phyloP scores from a whole-genome alignment of 2,888 invertebrate genomes.

The Tyria jacobaeae region DNA sequence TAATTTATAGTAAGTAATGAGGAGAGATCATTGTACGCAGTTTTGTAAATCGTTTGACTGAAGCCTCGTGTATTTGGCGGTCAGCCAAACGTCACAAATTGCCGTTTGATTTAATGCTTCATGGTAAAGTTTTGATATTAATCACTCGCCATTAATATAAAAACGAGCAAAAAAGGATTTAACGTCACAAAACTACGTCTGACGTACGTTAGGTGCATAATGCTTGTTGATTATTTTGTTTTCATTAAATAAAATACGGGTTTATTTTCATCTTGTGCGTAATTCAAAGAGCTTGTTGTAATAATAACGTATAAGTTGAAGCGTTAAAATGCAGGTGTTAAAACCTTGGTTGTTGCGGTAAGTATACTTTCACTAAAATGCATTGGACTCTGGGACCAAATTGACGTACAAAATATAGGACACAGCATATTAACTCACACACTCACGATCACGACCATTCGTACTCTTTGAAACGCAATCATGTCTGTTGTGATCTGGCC shows the following conservation, averaged over 20 bases:
- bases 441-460: slow-evolving; percentile 28
- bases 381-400: slow-evolving; percentile 50
- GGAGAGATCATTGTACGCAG: slow-evolving; percentile 77
- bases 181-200: slow-evolving; percentile 25
- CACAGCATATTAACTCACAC: slow-evolving; percentile 41
- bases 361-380: slow-evolving; percentile 74
- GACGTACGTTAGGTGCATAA: slow-evolving; percentile 13
- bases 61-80: slow-evolving; percentile 66
- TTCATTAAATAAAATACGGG: slow-evolving; percentile 6
- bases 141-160: slow-evolving; percentile 52
- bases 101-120: slow-evolving; percentile 53
- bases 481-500: slow-evolving; percentile 28
- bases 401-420: slow-evolving; percentile 56
- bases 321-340: slow-evolving; percentile 43
- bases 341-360: slow-evolving; percentile 69
- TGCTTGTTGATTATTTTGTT: slow-evolving; percentile 14
- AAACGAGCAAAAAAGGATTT: slow-evolving; percentile 37
- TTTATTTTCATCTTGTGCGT: slow-evolving; percentile 5
- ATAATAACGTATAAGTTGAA: slow-evolving; percentile 20
- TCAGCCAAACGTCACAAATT: slow-evolving; percentile 64
- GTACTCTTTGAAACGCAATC: slow-evolving; percentile 34
- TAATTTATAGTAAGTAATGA: slow-evolving; percentile 79
- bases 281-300: slow-evolving; percentile 12
- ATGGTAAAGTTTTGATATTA: slow-evolving; percentile 55
- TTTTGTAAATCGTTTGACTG: slow-evolving; percentile 72